Evolutionary conservation across 2,888 invertebrate genomes (phyloP).

Genomic region (Tenthredo notha): DNA sequence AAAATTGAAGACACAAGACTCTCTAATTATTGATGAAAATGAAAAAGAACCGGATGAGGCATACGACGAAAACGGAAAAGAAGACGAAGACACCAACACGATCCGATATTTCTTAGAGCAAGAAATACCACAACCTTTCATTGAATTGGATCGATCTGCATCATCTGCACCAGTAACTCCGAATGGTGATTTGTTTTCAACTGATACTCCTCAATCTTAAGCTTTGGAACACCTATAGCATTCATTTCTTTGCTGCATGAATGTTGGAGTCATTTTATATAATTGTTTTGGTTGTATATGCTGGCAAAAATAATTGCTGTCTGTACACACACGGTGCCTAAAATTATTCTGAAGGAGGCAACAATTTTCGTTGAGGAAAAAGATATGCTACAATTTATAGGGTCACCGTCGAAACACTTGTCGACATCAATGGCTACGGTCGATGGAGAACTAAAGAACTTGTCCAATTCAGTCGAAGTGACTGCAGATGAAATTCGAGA

Average conservation of each 20-base stretch:
- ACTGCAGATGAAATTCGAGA: constrained; percentile 55
- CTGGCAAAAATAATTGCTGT: background rate
- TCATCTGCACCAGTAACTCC: background rate
- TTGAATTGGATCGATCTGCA: background rate
- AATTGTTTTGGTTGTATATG: background rate
- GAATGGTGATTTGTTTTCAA: constrained; percentile 8
- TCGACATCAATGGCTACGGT: background rate
- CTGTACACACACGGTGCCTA: too few relatives aligned
- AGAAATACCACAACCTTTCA: background rate
- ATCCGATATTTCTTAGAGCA: background rate
- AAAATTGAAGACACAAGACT: background rate
- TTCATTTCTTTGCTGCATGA: background rate
- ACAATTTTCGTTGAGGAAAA: background rate
- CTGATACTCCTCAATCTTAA: background rate
- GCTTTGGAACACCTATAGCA: too few relatives aligned
- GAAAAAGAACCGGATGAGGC: background rate
- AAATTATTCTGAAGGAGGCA: background rate
- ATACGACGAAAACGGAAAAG: background rate
- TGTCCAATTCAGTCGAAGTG: background rate
- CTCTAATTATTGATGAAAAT: background rate
- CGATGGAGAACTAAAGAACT: background rate
- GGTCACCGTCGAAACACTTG: background rate
- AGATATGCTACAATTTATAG: background rate
- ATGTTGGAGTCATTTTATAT: background rate
- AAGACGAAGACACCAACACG: background rate